Evolutionary conservation across 1,140 invertebrate genomes (phyloP).

Genomic region (Zaprionus nigranus): DNA sequence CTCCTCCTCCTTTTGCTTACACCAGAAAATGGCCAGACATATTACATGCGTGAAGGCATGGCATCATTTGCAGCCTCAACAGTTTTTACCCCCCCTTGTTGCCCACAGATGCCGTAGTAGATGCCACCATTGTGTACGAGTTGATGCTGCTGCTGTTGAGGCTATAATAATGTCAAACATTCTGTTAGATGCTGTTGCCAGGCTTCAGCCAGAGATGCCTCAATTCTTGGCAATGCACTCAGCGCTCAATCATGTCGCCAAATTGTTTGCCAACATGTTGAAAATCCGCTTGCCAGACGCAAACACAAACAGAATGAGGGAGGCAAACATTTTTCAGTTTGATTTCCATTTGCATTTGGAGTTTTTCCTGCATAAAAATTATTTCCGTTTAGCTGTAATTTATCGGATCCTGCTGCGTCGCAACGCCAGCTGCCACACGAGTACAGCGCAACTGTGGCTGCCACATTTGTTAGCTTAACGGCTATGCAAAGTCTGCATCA

Average conservation of each 20-base stretch:
- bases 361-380: constrained; percentile 59
- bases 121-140: constrained; percentile 1
- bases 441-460: constrained; percentile 7
- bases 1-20: not conserved
- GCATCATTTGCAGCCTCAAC: constrained; percentile 45
- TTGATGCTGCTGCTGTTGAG: not conserved
- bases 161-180: constrained; percentile 15
- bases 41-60: constrained; percentile 36
- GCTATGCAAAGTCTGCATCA: constrained; percentile 75
- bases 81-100: constrained; percentile 14
- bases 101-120: not conserved
- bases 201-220: constrained; percentile 18
- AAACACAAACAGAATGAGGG: constrained; percentile 51
- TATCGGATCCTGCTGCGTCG: constrained; percentile 52
- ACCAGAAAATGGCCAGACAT: constrained; percentile 38
- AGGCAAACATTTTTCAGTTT: constrained; percentile 30
- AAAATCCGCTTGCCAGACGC: constrained; percentile 64
- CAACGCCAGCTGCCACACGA: constrained; percentile 41
- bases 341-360: constrained; percentile 50
- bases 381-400: constrained; percentile 77
- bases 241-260: constrained; percentile 44
- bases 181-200: not conserved
- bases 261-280: constrained; percentile 65
- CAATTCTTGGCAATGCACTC: constrained; percentile 24
- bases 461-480: constrained; percentile 68